Conservation (phyloP, 2,888 invertebrate species). For the Hemistola chrysoprasaria region DNA sequence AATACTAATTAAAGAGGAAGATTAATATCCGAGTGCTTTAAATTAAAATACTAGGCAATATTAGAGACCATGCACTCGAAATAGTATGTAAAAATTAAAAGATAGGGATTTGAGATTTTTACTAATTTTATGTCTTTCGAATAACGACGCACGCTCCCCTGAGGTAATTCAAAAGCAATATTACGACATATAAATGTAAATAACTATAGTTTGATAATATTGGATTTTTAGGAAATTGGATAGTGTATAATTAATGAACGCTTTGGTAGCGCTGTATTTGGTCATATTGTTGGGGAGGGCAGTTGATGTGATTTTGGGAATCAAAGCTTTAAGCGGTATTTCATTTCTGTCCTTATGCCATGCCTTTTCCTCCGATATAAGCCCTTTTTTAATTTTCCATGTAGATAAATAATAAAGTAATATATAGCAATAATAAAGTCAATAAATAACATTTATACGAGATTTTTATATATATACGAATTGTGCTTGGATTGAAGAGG, state of each 20-base stretch:
- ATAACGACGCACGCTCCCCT: constrained; percentile 77
- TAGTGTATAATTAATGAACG: constrained; percentile 58
- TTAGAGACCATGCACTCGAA: constrained; percentile 65
- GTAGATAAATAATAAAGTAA: constrained; percentile 26
- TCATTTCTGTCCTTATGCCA: constrained; percentile 61
- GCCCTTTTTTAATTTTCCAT: constrained; percentile 21
- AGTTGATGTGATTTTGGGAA: constrained; percentile 74
- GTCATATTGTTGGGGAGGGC: constrained; percentile 57
- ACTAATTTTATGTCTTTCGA: constrained; percentile 70
- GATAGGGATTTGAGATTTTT: constrained; percentile 76
- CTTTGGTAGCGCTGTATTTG: constrained; percentile 70
- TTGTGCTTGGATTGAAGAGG: constrained; percentile 42
- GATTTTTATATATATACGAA: constrained; percentile 23
- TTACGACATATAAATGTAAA: constrained; percentile 81
- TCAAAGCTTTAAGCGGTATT: constrained; percentile 79
- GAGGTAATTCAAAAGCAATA: constrained; percentile 81
- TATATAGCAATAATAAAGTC: constrained; percentile 29
- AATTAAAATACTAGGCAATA: constrained; percentile 68
- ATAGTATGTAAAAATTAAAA: constrained; percentile 67
- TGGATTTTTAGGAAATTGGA: constrained; percentile 78
- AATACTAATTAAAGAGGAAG: constrained; percentile 54
- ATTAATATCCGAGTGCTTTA: constrained; percentile 75
- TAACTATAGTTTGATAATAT: constrained; percentile 80
- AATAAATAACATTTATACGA: constrained; percentile 30
- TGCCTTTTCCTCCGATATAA: constrained; percentile 48